phyloP scores from a whole-genome alignment of 1,140 invertebrate genomes.

The Trissolcus basalis region DNA sequence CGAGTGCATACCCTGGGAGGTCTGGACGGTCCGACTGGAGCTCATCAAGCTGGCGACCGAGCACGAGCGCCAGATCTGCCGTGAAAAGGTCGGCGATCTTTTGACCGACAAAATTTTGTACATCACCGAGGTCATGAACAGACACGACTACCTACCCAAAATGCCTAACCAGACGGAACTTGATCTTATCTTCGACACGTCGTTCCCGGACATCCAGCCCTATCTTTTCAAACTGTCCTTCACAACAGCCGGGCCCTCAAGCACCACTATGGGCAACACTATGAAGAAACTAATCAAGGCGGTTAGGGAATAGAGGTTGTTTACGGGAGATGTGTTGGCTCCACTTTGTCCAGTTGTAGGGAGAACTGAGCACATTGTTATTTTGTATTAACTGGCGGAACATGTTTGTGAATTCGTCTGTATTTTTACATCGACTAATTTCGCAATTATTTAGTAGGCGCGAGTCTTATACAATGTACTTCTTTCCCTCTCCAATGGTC shows the following conservation, averaged over 20 bases:
- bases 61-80: constrained; percentile 89
- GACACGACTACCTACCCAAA: constrained; percentile 95
- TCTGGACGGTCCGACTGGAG: constrained; percentile 95
- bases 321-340: not conserved
- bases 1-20: constrained; percentile 97
- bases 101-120: constrained; percentile 94
- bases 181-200: constrained; percentile 95
- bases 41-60: constrained; percentile 90
- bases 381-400: too few species aligned
- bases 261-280: constrained; percentile 87
- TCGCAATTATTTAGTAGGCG: too few species aligned
- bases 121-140: constrained; percentile 96
- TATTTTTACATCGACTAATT: too few species aligned
- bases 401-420: too few species aligned
- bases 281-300: constrained; percentile 92
- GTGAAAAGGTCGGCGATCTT: constrained; percentile 93
- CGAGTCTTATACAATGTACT: too few species aligned
- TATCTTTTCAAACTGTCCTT: constrained; percentile 94
- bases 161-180: constrained; percentile 94
- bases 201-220: constrained; percentile 93
- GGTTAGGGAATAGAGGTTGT: constrained; percentile 43
- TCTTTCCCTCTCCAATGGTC: too few species aligned
- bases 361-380: too few species aligned
- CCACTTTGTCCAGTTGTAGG: too few species aligned
- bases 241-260: constrained; percentile 83